Percentiles rank a stretch among this genome's conserved stretches.
Evolutionary conservation across 1,140 invertebrate species (phyloP).

Genomic region (Scaptodrosophila lebanonensis): DNA sequence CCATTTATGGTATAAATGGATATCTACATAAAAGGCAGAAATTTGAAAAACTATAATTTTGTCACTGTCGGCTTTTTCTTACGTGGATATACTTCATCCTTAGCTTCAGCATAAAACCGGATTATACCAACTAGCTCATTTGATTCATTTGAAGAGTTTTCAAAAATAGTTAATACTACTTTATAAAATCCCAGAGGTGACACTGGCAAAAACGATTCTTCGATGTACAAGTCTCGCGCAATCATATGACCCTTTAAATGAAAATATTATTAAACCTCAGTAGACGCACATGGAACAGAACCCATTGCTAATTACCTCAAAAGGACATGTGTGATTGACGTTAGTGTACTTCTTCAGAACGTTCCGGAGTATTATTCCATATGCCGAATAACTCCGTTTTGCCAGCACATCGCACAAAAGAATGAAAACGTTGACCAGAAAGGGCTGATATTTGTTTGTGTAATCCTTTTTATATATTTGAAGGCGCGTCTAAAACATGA

Average conservation of each 20-base stretch:
- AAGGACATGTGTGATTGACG: conserved; percentile 37
- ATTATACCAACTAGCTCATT: conserved; percentile 7
- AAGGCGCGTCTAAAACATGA: not conserved
- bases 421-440: conserved; percentile 19
- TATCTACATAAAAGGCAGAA: too few species aligned
- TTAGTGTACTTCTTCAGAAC: conserved; percentile 8
- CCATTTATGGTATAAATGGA: too few species aligned
- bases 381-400: conserved; percentile 4
- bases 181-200: conserved; percentile 26
- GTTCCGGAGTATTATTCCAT: conserved; percentile 5
- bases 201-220: conserved; percentile 7
- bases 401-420: conserved; percentile 26
- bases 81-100: too few species aligned
- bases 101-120: conserved; percentile 13
- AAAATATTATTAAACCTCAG: not conserved
- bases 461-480: conserved; percentile 26
- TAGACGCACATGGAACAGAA: not conserved
- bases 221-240: conserved; percentile 10
- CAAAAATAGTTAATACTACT: conserved; percentile 1
- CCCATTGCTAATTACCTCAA: conserved; percentile 1
- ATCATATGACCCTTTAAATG: conserved; percentile 15
- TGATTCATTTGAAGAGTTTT: not conserved
- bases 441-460: conserved; percentile 39
- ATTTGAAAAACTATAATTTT: too few species aligned
- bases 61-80: too few species aligned